phyloP scores from a whole-genome alignment of 1,140 invertebrate species.

The Bursaphelenchus mucronatus region DNA sequence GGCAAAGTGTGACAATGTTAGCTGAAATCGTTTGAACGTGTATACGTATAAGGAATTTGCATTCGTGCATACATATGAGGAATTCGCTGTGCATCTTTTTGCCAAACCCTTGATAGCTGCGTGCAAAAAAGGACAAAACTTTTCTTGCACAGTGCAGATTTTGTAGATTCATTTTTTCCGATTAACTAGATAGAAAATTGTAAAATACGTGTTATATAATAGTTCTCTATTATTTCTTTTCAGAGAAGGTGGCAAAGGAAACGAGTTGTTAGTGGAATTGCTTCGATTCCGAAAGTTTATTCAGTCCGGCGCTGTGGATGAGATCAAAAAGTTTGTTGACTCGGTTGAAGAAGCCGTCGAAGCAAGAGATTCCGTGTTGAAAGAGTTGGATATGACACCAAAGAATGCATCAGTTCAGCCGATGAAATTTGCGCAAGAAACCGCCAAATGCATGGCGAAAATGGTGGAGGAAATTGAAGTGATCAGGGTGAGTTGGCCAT shows the following conservation, averaged over 20 bases:
- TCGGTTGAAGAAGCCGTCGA: slow-evolving; percentile 12
- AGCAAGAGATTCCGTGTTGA: slow-evolving; percentile 17
- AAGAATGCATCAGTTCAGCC: background rate
- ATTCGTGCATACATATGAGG: too few species aligned
- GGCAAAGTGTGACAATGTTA: too few species aligned
- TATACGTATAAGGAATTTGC: too few species aligned
- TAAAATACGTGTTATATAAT: background rate
- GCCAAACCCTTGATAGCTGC: too few species aligned
- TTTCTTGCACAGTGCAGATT: too few species aligned
- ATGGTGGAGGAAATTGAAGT: slow-evolving; percentile 25
- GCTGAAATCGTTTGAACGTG: too few species aligned
- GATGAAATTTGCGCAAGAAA: slow-evolving; percentile 17
- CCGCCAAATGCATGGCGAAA: slow-evolving; percentile 10
- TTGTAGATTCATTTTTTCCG: too few species aligned
- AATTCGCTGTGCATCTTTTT: too few species aligned
- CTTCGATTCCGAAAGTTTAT: slow-evolving; percentile 27
- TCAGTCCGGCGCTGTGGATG: slow-evolving; percentile 6
- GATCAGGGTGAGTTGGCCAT: slow-evolving; percentile 15
- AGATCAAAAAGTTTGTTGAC: slow-evolving; percentile 17
- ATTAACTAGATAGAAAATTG: background rate
- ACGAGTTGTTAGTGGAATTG: slow-evolving; percentile 23
- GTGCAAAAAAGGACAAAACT: too few species aligned
- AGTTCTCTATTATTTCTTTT: slow-evolving; percentile 1
- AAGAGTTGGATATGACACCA: slow-evolving; percentile 3
- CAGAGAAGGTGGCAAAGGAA: slow-evolving; percentile 25